Evolutionary conservation across 2,113 vertebrate genomes (phyloP).

Genomic region (Apteryx owenii): DNA sequence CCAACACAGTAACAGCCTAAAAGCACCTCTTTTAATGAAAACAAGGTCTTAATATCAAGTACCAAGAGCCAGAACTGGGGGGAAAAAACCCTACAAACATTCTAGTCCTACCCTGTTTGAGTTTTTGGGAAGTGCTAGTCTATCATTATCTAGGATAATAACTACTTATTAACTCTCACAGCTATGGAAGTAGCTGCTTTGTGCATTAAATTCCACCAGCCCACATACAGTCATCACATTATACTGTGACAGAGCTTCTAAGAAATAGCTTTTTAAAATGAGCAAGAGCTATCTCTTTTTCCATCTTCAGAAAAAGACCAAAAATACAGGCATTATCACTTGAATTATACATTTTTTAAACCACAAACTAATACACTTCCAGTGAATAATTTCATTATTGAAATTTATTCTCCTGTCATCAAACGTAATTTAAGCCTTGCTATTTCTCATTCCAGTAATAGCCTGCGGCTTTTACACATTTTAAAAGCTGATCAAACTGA

Average conservation of each 20-base stretch:
- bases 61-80: not conserved
- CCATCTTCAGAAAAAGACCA: not conserved
- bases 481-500: not conserved
- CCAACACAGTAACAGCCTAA: not conserved
- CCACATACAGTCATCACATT: not conserved
- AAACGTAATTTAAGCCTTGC: not conserved
- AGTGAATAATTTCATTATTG: not conserved
- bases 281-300: not conserved
- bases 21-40: not conserved
- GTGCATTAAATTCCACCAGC: not conserved
- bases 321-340: not conserved
- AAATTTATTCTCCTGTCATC: not conserved
- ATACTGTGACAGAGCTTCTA: not conserved
- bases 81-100: not conserved
- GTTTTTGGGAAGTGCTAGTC: not conserved
- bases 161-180: not conserved
- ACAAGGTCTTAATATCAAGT: not conserved
- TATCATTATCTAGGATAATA: not conserved
- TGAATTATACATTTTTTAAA: not conserved
- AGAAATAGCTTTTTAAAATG: not conserved
- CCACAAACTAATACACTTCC: not conserved
- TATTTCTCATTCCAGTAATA: not conserved
- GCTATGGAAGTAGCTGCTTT: not conserved
- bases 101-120: rapidly evolving
- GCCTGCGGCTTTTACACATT: not conserved